A percentile compares a stretch with the other conserved stretches of the same genome.
These are phyloP conservation scores for Camponotus fellah DNA, from an alignment of 2,888 invertebrate genomes.

Conservation along the genomic window DNA sequence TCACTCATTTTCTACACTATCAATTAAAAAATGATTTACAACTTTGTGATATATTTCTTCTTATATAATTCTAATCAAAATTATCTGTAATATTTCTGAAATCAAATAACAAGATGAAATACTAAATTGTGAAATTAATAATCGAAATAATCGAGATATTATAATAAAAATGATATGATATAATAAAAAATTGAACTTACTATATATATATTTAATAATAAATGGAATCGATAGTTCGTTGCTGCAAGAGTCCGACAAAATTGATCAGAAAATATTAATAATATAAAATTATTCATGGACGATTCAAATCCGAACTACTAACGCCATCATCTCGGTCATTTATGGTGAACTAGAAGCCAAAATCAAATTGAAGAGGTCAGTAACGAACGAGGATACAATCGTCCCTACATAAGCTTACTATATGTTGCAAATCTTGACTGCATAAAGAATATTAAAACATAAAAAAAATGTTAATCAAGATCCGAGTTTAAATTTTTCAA, in stretches of 20 bases:
- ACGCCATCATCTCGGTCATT: slow-evolving; percentile 41
- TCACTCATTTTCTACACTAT: background rate
- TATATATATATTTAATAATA: background rate
- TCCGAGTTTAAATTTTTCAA: background rate
- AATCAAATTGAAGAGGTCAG: slow-evolving; percentile 26
- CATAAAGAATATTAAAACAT: background rate
- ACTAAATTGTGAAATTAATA: background rate
- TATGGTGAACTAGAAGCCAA: background rate
- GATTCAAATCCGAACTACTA: slow-evolving; percentile 18
- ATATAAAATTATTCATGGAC: background rate
- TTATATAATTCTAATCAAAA: slow-evolving; percentile 3
- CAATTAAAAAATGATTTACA: background rate
- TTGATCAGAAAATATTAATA: background rate
- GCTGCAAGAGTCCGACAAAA: background rate
- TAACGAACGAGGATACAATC: background rate
- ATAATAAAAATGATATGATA: background rate
- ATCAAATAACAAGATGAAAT: background rate
- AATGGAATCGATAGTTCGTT: background rate
- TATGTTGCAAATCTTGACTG: background rate
- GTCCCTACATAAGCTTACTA: background rate
- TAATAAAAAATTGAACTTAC: background rate
- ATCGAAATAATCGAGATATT: slow-evolving; percentile 2
- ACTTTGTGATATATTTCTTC: background rate
- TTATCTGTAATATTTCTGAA: background rate
- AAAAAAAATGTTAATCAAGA: background rate